Evolutionary conservation across 2,888 invertebrate species (phyloP).

Genomic region (Drosophila niveifrons): DNA sequence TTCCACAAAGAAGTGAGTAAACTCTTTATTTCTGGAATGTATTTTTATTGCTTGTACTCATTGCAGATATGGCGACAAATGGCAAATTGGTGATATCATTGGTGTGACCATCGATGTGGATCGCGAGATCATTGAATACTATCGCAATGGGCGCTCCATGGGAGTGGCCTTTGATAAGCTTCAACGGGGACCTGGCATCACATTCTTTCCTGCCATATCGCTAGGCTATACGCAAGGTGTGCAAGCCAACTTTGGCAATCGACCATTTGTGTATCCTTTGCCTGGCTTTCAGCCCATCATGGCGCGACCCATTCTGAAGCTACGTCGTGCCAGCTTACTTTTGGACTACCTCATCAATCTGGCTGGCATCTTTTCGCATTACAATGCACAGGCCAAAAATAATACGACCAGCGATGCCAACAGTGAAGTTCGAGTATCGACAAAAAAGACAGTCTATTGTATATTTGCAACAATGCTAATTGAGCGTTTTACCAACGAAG

Average conservation of each 20-base stretch:
- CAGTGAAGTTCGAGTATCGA: constrained; percentile 60
- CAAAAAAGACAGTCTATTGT: constrained; percentile 87
- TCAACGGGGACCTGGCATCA: constrained; percentile 90
- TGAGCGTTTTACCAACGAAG: constrained; percentile 87
- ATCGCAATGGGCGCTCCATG: constrained; percentile 91
- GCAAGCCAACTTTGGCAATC: constrained; percentile 92
- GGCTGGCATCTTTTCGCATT: constrained; percentile 79
- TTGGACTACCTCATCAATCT: constrained; percentile 83
- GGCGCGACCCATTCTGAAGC: constrained; percentile 83
- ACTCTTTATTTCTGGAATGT: background rate
- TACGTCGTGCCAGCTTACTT: constrained; percentile 80
- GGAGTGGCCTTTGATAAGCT: constrained; percentile 91
- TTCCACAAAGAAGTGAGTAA: constrained; percentile 83
- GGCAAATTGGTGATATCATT: constrained; percentile 94
- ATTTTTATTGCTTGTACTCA: background rate
- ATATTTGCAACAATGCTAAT: constrained; percentile 87
- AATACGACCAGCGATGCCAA: constrained; percentile 11
- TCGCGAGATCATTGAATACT: constrained; percentile 88
- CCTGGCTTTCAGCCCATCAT: constrained; percentile 90
- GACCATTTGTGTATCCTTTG: constrained; percentile 89
- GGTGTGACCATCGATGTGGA: constrained; percentile 91
- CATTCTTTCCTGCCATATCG: constrained; percentile 93
- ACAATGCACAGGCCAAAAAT: constrained; percentile 59
- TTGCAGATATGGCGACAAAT: constrained; percentile 90
- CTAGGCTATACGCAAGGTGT: constrained; percentile 91